phyloP scores from a whole-genome alignment of 1,140 invertebrate species.

The Drosophila miranda region DNA sequence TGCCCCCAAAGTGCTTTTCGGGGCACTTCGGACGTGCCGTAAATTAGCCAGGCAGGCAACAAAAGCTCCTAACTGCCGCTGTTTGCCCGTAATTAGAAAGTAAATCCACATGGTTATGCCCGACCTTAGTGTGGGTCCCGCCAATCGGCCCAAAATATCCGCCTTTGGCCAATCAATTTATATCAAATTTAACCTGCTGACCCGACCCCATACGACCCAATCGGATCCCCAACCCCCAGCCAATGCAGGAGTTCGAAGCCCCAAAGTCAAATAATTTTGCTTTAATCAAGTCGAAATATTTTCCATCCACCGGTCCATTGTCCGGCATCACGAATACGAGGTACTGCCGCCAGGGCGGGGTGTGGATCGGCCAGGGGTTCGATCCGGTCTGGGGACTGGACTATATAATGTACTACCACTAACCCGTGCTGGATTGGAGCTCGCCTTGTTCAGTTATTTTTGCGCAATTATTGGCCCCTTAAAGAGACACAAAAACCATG shows the following conservation, averaged over 20 bases:
- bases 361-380: too few relatives aligned
- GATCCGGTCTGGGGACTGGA: slow-evolving; percentile 28
- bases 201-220: slow-evolving; percentile 29
- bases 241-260: slow-evolving; percentile 30
- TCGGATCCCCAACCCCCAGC: slow-evolving; percentile 21
- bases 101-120: slow-evolving; percentile 47
- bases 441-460: slow-evolving; percentile 72
- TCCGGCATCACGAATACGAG: too few relatives aligned
- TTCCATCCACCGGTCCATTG: too few relatives aligned
- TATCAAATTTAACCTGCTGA: slow-evolving; percentile 72
- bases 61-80: slow-evolving; percentile 34
- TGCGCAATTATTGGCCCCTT: slow-evolving; percentile 66
- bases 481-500: slow-evolving; percentile 52
- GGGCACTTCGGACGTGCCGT: slow-evolving; percentile 68
- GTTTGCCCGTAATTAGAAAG: slow-evolving; percentile 70
- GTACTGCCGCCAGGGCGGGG: too few relatives aligned
- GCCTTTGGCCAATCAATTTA: slow-evolving; percentile 68
- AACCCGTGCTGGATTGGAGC: slow-evolving; percentile 12
- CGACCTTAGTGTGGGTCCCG: slow-evolving; percentile 37
- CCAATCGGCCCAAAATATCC: slow-evolving; percentile 26
- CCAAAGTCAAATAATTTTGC: slow-evolving; percentile 72
- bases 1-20: slow-evolving; percentile 59
- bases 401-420: slow-evolving; percentile 36
- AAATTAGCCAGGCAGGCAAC: slow-evolving; percentile 55
- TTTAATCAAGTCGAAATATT: slow-evolving; percentile 59